These are phyloP conservation scores for Aurelia sp. DNA, from an alignment of 30 jellyfish, hydroid and myxozoan species.

Conservation along the genomic window DNA sequence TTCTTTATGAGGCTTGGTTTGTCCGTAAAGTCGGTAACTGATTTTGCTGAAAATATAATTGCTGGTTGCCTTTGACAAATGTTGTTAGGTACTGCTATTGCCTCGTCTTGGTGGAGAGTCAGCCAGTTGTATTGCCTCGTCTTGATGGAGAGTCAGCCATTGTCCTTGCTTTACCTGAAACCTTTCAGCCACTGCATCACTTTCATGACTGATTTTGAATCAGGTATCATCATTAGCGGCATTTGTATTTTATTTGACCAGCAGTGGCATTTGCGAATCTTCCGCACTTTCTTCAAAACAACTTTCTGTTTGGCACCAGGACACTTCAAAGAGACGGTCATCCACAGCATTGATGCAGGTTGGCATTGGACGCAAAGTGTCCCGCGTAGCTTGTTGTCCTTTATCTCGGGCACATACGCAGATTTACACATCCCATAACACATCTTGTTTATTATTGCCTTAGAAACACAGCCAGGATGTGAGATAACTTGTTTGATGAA, in stretches of 20 bases:
- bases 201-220: conserved; percentile 71
- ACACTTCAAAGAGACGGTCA: conserved; percentile 63
- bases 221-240: conserved; percentile 66
- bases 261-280: conserved; percentile 71
- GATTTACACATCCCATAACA: conserved; percentile 89
- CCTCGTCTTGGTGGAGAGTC: no score
- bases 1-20: no score
- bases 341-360: conserved; percentile 77
- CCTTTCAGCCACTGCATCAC: conserved; percentile 66
- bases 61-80: no score
- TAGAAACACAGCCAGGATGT: conserved; percentile 80
- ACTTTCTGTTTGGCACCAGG: conserved; percentile 42
- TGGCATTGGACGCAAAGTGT: conserved; percentile 77
- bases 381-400: conserved; percentile 37
- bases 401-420: conserved; percentile 71
- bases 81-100: no score
- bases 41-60: no score
- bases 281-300: conserved; percentile 65
- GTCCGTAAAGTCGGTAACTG: no score
- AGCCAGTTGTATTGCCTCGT: no score
- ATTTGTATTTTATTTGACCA: conserved; percentile 68
- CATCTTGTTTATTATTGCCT: conserved; percentile 69
- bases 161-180: conserved; percentile 25
- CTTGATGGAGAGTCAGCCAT: no score
- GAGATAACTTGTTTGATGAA: conserved; percentile 66